Evolutionary conservation across 2,113 vertebrate species (phyloP).

Genomic region (Siphamia tubifer): DNA sequence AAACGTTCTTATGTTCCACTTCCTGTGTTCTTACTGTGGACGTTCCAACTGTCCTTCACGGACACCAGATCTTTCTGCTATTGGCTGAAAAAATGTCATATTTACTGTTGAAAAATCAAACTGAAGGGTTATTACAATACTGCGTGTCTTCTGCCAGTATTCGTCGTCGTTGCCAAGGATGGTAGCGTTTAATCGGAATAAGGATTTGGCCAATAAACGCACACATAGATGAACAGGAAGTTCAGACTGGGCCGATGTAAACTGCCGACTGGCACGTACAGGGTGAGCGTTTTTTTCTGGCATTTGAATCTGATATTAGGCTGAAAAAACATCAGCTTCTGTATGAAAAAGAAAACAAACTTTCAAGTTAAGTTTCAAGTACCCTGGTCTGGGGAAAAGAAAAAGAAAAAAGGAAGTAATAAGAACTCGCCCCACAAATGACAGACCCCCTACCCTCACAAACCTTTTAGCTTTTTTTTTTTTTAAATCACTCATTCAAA

Average conservation of each 20-base stretch:
- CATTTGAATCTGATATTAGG: background rate
- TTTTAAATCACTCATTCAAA: too few species aligned
- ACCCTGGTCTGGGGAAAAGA: too few species aligned
- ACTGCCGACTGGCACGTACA: background rate
- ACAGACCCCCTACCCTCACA: too few species aligned
- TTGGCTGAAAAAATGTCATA: background rate
- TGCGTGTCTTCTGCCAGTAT: conserved; percentile 2
- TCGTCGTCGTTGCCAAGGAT: conserved; percentile 10
- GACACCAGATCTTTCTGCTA: background rate
- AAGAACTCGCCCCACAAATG: too few species aligned
- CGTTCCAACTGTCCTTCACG: background rate
- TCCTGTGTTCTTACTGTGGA: background rate
- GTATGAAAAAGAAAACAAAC: background rate
- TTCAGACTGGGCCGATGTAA: background rate
- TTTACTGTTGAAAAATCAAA: background rate
- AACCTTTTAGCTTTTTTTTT: too few species aligned
- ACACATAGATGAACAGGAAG: background rate
- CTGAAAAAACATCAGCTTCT: background rate
- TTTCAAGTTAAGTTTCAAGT: too few species aligned
- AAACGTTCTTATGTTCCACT: background rate
- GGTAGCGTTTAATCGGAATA: background rate
- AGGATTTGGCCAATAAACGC: background rate
- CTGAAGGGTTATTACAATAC: background rate
- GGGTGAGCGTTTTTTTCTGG: background rate
- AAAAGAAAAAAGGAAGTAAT: too few species aligned